A percentile compares a stretch with the other conserved stretches of the same genome.
These are phyloP conservation scores for Phytoseiulus persimilis DNA, from an alignment of 2,888 invertebrate genomes.

Conservation along the genomic window DNA sequence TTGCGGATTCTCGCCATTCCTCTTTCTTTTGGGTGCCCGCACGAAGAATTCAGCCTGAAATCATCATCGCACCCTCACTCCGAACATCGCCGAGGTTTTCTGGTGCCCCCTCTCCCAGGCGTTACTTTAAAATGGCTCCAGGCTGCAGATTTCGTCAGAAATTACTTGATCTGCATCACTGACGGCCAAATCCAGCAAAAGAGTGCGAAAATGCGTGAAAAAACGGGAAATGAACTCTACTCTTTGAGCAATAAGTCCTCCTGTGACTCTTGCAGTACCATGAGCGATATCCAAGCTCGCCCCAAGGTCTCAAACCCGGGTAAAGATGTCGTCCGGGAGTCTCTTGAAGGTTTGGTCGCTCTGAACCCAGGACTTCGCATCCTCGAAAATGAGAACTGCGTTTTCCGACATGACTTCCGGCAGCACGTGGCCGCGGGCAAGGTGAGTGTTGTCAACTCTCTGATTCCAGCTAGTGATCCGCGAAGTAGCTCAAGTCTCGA, in stretches of 20 bases:
- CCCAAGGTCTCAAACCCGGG: constrained; percentile 16
- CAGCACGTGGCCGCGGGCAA: constrained; percentile 47
- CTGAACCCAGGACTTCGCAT: constrained; percentile 54
- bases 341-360: constrained; percentile 52
- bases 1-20: too few species aligned
- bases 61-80: too few species aligned
- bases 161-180: too few species aligned
- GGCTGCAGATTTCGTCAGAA: neutral
- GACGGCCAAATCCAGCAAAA: neutral
- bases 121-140: neutral
- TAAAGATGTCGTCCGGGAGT: constrained; percentile 38
- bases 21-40: too few species aligned
- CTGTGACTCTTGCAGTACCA: neutral
- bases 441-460: constrained; percentile 48
- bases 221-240: neutral
- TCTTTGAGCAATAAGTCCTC: neutral
- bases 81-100: too few species aligned
- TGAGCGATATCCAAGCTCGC: neutral
- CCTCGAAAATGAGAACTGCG: constrained; percentile 55
- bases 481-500: too few species aligned
- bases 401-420: constrained; percentile 50
- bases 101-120: too few species aligned
- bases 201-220: neutral
- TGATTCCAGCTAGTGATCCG: too few species aligned
- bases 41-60: too few species aligned